Percentiles rank a stretch among this genome's conserved stretches.
These are phyloP conservation scores for Xestobium rufovillosum DNA, from an alignment of 2,888 invertebrate genomes.

Conservation along the genomic window DNA sequence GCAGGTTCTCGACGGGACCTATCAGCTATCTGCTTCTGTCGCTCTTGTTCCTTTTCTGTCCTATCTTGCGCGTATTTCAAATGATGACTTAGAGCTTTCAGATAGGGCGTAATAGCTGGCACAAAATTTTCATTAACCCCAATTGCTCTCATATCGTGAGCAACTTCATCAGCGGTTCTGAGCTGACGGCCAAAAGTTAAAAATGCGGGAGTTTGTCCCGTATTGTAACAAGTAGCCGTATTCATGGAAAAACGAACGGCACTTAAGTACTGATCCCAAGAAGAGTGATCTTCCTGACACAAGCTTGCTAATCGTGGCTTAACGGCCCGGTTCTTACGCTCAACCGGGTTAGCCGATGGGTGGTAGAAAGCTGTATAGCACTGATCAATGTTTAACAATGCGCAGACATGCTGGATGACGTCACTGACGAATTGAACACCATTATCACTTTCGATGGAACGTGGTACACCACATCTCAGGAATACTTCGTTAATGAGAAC, in stretches of 20 bases:
- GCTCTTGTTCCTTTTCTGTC: slow-evolving; percentile 16
- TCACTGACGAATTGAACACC: slow-evolving; percentile 21
- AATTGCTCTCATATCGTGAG: neutral
- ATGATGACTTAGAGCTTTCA: slow-evolving; percentile 3
- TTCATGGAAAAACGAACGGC: slow-evolving; percentile 17
- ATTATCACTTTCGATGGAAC: slow-evolving; percentile 26
- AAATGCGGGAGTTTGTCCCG: slow-evolving; percentile 10
- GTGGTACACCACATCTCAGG: slow-evolving; percentile 24
- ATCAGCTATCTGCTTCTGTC: slow-evolving; percentile 17
- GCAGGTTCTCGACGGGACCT: slow-evolving; percentile 12
- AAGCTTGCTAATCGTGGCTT: slow-evolving; percentile 14
- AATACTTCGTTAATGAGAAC: neutral
- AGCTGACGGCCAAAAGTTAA: neutral
- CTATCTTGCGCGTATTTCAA: slow-evolving; percentile 14
- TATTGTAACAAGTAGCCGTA: slow-evolving; percentile 14
- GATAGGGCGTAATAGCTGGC: slow-evolving; percentile 9
- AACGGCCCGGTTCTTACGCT: slow-evolving; percentile 23
- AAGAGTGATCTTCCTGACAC: slow-evolving; percentile 14
- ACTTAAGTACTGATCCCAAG: slow-evolving; percentile 20
- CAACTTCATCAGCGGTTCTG: neutral
- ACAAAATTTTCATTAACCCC: slow-evolving; percentile 12
- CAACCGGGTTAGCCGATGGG: slow-evolving; percentile 28
- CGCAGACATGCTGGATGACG: slow-evolving; percentile 21
- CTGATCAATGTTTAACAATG: slow-evolving; percentile 22
- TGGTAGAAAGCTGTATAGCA: slow-evolving; percentile 24